A percentile compares a stretch with the other conserved stretches of the same genome.
These are phyloP conservation scores for Colletes collaris DNA, from an alignment of 2,888 invertebrate genomes.

Conservation along the genomic window DNA sequence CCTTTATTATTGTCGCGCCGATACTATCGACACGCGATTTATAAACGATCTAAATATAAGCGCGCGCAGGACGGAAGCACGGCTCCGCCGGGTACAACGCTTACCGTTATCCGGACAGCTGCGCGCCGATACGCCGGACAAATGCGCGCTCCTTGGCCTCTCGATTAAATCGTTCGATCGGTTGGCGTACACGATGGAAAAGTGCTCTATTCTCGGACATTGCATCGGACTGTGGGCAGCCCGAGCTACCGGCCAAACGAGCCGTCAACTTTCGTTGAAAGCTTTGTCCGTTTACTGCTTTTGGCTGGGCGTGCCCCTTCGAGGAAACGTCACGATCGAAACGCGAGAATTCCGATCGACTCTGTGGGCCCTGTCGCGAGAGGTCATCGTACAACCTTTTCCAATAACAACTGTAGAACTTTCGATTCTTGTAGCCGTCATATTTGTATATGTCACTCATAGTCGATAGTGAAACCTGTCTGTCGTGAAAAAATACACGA, in stretches of 20 bases:
- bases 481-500: too few species aligned
- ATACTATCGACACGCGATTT: slow-evolving; percentile 53
- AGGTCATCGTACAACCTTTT: not conserved
- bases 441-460: too few species aligned
- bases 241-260: not conserved
- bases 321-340: not conserved
- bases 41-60: slow-evolving; percentile 53
- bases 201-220: slow-evolving; percentile 27
- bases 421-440: too few species aligned
- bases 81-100: slow-evolving; percentile 20
- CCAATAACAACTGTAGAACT: too few species aligned
- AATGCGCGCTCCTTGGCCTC: slow-evolving; percentile 33
- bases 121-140: slow-evolving; percentile 20
- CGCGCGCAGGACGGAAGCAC: slow-evolving; percentile 15
- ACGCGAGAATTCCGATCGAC: not conserved
- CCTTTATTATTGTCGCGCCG: slow-evolving; percentile 57
- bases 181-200: slow-evolving; percentile 33
- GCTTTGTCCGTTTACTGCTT: not conserved
- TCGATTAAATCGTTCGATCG: slow-evolving; percentile 45
- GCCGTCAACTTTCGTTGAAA: slow-evolving; percentile 16
- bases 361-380: too few species aligned
- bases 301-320: not conserved
- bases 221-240: not conserved
- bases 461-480: too few species aligned
- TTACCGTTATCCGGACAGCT: slow-evolving; percentile 45